Evolutionary conservation across 2,888 invertebrate species (phyloP), one percentile per base, ranked within the genome.

Genomic region (Brenthis ino): DNA sequence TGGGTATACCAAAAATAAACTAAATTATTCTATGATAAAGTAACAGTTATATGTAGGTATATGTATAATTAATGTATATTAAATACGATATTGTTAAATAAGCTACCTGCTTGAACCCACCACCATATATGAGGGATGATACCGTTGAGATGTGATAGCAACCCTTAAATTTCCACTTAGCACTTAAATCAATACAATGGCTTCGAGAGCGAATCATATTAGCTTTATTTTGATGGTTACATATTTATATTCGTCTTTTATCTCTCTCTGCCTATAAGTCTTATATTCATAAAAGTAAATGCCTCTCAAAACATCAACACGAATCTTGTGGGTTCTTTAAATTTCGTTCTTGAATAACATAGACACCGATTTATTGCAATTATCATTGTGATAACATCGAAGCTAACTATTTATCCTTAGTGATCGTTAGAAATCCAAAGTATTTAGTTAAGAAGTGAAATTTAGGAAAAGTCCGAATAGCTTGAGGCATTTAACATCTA

Each of bases 81-180:
- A 69, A 33, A 63, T 65, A 69, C n/a, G 33, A 65, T 60, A 20
- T 54, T 56, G 33, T 56, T 48, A 14, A 60, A 63, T 61, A 63
- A 65, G 60, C 65, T 69, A 64, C 48, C 58, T 61, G 56, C 60
- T 60, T 65, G 69, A 69, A 69, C 69, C 69, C 69, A 61, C 65
- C 69, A 69, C 69, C 69, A 48, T 16, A 47, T 60, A 56, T 20
- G 58, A 65, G 65, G 65, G 60, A 69, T 65, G 68, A 60, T 33
- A 50, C n/a, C 24, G 43, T 48, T 24, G 37, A 50, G 12, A 58
- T 51, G 51, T 6, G 20, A 47, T 5, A 55, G 8, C 50, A 50
- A 48, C 50, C 54, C 13, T 24, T 20, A 12, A 16, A 43, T 54
- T 53, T 43, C 20, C 28, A 33, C 57, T 58, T 50, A 33, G 28